Base-by-base conservation (phyloP, 2,797 vertebrate species). In the Enteromius argenteus region DNA sequence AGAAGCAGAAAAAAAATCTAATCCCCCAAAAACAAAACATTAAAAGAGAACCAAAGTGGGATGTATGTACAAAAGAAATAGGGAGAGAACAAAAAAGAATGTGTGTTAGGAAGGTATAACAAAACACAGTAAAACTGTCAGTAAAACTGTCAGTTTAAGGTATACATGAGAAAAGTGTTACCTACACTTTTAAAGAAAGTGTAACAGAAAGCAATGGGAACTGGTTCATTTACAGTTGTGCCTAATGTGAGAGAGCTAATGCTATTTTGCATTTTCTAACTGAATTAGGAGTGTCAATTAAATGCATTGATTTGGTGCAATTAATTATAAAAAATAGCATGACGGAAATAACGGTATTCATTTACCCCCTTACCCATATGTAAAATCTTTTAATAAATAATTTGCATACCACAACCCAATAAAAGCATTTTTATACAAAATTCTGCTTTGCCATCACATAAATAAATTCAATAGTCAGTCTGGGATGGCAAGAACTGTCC, bases 111-210 rank as follows among this genome's bases (percentile, higher is more conserved):
- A 68, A 58, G 27, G 78, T 79, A 27, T 27, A 27, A 27, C 27
- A 27, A 27, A 27, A 27, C 27, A 27, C 27, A 27, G 15, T 8
- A 30, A 58, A 73, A n/a, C 13, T 23, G 8, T 39, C 14, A 53
- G 30, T 11, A 49, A 76, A 67, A 42, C 23, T 77, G 46, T 67
- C 49, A 79, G 27, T 66, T 79, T 79, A 46, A 79, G 42, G 10
- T 46, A 69, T 80, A 80, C 71, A 71, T 21, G 32, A 56, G 66
- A 27, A 35, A 35, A 44, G n/a, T 13, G 44, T 53, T 21, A 60
- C 10, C 10, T 13, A 13, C 56, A 27, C 56, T 56, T 56, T n/a
- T 19, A 30, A 10, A 46, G 32, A 27, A 79, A n/a, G 42, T 51
- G 62, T 44, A 37, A 19, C 7, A 53, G 13, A 39, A 46, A 56